Conservation (phyloP, 1,140 invertebrate species). For the Tetraneura akinire region DNA sequence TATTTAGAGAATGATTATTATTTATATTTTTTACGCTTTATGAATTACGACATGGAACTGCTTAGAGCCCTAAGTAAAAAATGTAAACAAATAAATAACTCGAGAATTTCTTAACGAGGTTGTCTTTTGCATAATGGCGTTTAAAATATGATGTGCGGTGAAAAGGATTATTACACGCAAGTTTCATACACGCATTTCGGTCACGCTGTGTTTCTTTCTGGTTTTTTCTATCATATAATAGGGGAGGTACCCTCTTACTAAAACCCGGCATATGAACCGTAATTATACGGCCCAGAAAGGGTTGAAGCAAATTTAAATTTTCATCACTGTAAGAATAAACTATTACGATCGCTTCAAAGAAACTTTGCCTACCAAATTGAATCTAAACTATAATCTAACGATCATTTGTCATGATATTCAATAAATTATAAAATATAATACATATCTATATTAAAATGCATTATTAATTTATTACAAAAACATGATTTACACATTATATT, state of each 20-base stretch:
- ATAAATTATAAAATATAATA: neutral
- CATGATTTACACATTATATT: too few species aligned
- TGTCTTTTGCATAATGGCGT: conserved; percentile 44
- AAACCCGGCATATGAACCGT: conserved; percentile 23
- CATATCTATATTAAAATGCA: too few species aligned
- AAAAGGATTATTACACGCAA: conserved; percentile 50
- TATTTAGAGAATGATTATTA: neutral
- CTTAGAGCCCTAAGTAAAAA: neutral
- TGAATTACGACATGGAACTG: neutral
- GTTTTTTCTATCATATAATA: conserved; percentile 9
- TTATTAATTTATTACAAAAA: too few species aligned
- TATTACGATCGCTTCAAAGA: neutral
- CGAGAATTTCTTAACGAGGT: conserved; percentile 42
- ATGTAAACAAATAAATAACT: conserved; percentile 40
- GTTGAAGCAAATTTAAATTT: conserved; percentile 37
- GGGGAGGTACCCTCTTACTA: neutral
- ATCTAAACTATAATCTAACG: neutral
- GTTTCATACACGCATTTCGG: conserved; percentile 44
- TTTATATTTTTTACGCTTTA: neutral
- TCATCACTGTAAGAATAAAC: conserved; percentile 15
- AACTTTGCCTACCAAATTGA: neutral
- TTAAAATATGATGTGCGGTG: conserved; percentile 47
- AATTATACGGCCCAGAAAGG: conserved; percentile 23
- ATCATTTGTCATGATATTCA: neutral
- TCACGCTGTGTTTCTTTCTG: conserved; percentile 28